Conservation (phyloP, 2,888 invertebrate species). For the Eristalinus aeneus region DNA sequence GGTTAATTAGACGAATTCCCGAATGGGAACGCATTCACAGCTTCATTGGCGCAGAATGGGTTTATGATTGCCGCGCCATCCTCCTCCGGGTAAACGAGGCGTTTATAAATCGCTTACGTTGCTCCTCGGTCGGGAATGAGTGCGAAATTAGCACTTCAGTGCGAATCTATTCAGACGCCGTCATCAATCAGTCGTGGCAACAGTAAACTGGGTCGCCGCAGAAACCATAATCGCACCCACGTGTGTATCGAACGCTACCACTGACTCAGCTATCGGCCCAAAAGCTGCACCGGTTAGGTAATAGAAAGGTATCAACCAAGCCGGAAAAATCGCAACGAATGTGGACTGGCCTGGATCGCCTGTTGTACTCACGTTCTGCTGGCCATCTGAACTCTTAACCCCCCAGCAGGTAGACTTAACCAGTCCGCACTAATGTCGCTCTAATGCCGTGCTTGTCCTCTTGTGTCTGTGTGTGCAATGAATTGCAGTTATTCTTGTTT, state of each 20-base stretch:
- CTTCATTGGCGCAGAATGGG: background rate
- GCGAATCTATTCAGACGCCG: slow-evolving; percentile 40
- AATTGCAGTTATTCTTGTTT: slow-evolving; percentile 24
- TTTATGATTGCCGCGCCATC: slow-evolving; percentile 5
- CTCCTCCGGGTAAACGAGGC: background rate
- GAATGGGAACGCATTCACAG: slow-evolving; percentile 30
- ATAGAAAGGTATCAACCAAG: background rate
- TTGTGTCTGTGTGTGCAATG: slow-evolving; percentile 14
- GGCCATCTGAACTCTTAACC: slow-evolving; percentile 34
- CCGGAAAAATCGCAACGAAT: background rate
- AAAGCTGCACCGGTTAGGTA: slow-evolving; percentile 29
- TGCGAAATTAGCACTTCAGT: slow-evolving; percentile 25
- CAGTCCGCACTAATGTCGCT: slow-evolving; percentile 3
- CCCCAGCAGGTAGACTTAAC: background rate
- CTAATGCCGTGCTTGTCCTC: background rate
- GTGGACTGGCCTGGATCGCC: background rate
- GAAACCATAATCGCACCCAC: slow-evolving; percentile 33
- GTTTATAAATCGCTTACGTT: slow-evolving; percentile 42
- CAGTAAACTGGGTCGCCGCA: slow-evolving; percentile 41
- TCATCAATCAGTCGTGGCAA: slow-evolving; percentile 23
- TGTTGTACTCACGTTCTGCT: slow-evolving; percentile 2
- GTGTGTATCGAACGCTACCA: background rate
- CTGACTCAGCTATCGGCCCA: slow-evolving; percentile 1
- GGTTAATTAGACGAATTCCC: slow-evolving; percentile 36
- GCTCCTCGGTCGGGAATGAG: slow-evolving; percentile 5